Evolutionary conservation across 2,888 invertebrate genomes (phyloP), one percentile per base, ranked within the genome.

Genomic region (Ennomos quercinarius): DNA sequence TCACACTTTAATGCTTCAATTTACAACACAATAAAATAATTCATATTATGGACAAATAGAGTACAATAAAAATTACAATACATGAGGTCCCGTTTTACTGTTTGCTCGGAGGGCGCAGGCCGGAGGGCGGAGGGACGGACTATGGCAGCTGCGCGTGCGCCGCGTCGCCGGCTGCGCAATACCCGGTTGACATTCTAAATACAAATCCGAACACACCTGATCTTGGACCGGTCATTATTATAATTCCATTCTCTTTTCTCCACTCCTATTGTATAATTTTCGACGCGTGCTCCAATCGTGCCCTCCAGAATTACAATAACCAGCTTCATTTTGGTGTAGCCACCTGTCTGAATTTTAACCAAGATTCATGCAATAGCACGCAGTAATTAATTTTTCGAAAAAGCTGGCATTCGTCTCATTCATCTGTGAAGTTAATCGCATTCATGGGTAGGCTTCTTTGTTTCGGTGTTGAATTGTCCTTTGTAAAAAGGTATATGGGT

Each of bases 401-500:
- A 2, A 27, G 27, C 27, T 27, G 27, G 27, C 6, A 27, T 27
- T 27, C 27, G 5, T 4, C 6, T 27, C 27, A 27, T 27, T 27
- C 27, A 27, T 27, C 27, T 43, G 39, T 34, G 11, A 37, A 6
- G 12, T 47, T 48, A 64, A 17, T 68, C 58, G 44, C 70, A 70
- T 13, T 56, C 70, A 41, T 27, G 2, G 27, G 57, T 9, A 39
- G 11, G 10, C 43, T 66, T 68, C 38, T 63, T 64, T 46, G 63
- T 45, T 9, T 64, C 66, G 80, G 76, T 57, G 83, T 45, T 79
- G 65, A 94, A 96, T 86, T 96, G 95, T 36, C 93, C 93, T 73
- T 95, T 95, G 81, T 96, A 97, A 81, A 94, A 95, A 8, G 97
- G 97, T 52, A 97, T 81, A 77, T 94, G 95, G 66, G 93, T 93